Conservation (phyloP, 2,888 invertebrate species). For the Pheosia gnoma region DNA sequence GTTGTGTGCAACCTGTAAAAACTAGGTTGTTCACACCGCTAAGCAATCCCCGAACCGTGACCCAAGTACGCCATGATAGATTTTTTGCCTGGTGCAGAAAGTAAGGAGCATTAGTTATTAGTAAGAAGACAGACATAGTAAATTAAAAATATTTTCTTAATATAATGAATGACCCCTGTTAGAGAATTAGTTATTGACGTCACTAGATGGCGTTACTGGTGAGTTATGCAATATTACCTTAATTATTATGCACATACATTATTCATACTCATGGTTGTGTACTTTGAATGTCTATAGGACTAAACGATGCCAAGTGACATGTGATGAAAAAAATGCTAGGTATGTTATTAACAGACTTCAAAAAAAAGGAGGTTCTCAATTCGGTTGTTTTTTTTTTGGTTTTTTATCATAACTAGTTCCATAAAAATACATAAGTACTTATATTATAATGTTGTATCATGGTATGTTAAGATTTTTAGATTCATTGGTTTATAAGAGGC, state of each 20-base stretch:
- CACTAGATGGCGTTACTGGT: neutral
- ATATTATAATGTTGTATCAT: too few relatives aligned
- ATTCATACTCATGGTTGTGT: slow-evolving; percentile 1
- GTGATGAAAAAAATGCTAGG: neutral
- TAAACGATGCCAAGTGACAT: neutral
- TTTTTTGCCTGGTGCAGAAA: slow-evolving; percentile 46
- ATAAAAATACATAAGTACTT: too few relatives aligned
- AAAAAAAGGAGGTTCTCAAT: too few relatives aligned
- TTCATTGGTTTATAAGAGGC: too few relatives aligned
- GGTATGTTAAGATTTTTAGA: too few relatives aligned
- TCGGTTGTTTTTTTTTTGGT: too few relatives aligned
- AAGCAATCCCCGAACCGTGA: slow-evolving; percentile 48
- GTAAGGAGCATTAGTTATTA: slow-evolving; percentile 38
- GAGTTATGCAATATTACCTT: neutral
- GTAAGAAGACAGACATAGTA: slow-evolving; percentile 45
- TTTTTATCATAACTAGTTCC: too few relatives aligned
- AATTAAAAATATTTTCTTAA: slow-evolving; percentile 41
- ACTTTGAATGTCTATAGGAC: neutral
- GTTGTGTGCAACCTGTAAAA: slow-evolving; percentile 38
- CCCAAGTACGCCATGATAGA: slow-evolving; percentile 39
- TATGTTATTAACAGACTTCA: too few relatives aligned
- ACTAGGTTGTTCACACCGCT: slow-evolving; percentile 47
- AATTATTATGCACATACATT: slow-evolving; percentile 5
- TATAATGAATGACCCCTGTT: slow-evolving; percentile 24
- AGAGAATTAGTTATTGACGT: neutral